Evolutionary conservation across 2,113 vertebrate species (phyloP).

Genomic region (Hylia prasina): DNA sequence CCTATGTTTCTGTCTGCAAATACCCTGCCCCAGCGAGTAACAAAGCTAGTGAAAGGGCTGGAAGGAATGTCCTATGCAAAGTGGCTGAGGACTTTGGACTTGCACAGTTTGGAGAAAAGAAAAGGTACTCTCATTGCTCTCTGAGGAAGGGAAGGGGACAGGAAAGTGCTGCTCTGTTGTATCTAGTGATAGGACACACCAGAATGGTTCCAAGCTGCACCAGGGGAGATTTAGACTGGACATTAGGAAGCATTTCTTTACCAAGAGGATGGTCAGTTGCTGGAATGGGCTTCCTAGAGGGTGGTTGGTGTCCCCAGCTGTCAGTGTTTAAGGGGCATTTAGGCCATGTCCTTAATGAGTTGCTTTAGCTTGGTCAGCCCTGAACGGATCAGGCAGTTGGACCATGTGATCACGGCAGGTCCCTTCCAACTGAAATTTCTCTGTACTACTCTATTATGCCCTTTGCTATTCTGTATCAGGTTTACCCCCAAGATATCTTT

Average conservation of each 20-base stretch:
- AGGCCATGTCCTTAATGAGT: not conserved
- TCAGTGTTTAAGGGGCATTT: not conserved
- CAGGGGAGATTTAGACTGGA: not conserved
- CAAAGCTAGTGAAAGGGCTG: not conserved
- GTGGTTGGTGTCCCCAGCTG: not conserved
- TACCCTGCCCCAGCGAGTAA: not conserved
- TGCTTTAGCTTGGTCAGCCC: not conserved
- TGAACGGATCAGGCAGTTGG: not conserved
- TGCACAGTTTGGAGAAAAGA: not conserved
- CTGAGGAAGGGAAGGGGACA: not conserved
- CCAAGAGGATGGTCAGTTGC: not conserved
- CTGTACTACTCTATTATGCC: too few relatives aligned
- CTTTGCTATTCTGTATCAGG: not conserved
- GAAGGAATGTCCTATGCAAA: not conserved
- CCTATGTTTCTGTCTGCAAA: not conserved
- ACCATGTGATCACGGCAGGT: not conserved
- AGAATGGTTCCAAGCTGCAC: not conserved
- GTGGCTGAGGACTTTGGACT: not conserved
- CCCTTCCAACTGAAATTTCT: not conserved
- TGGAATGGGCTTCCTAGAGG: not conserved
- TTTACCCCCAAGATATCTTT: not conserved
- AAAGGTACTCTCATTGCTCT: not conserved
- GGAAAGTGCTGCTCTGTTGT: not conserved
- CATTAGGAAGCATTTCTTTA: not conserved
- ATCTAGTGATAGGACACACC: accelerated